phyloP scores from a whole-genome alignment of 2,113 vertebrate species.

The Hyaena hyaena region DNA sequence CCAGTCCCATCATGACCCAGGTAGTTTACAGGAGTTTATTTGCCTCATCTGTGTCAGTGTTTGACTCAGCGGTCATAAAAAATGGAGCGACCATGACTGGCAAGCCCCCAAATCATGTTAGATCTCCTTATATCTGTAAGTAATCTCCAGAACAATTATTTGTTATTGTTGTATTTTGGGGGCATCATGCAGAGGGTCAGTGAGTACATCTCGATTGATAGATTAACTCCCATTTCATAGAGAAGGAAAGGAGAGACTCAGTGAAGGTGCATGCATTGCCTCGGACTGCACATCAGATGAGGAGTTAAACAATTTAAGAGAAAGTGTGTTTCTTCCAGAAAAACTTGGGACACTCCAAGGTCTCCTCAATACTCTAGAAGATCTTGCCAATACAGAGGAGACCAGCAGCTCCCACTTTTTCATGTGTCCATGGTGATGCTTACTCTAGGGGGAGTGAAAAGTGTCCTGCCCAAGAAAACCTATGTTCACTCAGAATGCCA shows the following conservation, averaged over 20 bases:
- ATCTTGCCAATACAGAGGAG: background rate
- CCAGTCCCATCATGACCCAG: too few relatives aligned
- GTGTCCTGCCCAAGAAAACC: background rate
- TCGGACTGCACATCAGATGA: background rate
- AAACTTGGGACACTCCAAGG: background rate
- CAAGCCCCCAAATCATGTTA: background rate
- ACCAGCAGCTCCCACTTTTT: background rate
- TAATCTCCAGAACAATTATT: background rate
- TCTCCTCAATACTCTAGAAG: background rate
- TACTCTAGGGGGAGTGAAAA: background rate
- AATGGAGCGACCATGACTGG: background rate
- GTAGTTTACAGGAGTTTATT: background rate
- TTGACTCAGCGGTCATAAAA: background rate
- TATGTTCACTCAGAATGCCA: background rate
- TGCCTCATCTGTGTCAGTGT: background rate
- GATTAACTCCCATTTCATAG: background rate
- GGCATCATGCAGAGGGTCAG: background rate
- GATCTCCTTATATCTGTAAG: background rate
- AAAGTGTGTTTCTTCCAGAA: background rate
- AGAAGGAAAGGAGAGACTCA: slow-evolving; percentile 12
- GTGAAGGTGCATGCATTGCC: background rate
- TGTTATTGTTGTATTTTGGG: background rate
- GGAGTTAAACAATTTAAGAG: background rate
- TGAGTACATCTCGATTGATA: background rate
- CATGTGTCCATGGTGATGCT: background rate